These are phyloP conservation scores for Tanypteryx hageni DNA, from an alignment of 2,888 invertebrate species.

Conservation along the genomic window DNA sequence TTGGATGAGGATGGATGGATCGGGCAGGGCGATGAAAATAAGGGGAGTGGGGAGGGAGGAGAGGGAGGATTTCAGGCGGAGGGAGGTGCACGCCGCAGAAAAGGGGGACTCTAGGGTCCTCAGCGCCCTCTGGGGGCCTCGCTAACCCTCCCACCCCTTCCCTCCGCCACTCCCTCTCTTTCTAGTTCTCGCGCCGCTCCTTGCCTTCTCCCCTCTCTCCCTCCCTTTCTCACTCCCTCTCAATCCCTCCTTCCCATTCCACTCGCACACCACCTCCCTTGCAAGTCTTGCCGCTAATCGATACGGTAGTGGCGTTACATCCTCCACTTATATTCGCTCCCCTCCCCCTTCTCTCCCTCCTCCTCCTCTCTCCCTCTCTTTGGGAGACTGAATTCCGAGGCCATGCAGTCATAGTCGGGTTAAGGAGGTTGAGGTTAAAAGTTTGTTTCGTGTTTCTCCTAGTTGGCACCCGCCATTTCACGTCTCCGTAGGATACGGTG, in stretches of 20 bases:
- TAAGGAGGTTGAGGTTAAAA: too few species aligned
- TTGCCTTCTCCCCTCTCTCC: neutral
- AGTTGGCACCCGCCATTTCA: too few species aligned
- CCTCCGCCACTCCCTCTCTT: neutral
- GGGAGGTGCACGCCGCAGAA: constrained; percentile 66
- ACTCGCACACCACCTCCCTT: neutral
- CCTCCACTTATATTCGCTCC: constrained; percentile 26
- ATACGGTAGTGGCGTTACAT: neutral
- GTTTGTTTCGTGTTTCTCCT: too few species aligned
- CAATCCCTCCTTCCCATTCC: too few species aligned
- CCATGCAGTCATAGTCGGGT: too few species aligned
- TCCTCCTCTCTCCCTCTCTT: constrained; percentile 37
- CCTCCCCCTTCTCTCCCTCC: constrained; percentile 60
- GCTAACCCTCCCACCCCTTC: neutral
- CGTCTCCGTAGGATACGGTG: too few species aligned
- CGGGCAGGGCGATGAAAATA: constrained; percentile 65
- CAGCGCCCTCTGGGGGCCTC: constrained; percentile 68
- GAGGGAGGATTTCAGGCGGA: neutral
- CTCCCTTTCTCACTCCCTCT: neutral
- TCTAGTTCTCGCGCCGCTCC: too few species aligned
- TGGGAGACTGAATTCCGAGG: too few species aligned
- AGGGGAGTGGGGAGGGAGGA: constrained; percentile 66
- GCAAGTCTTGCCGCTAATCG: constrained; percentile 22
- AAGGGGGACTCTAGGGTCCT: constrained; percentile 67
- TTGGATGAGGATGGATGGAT: neutral